phyloP scores from a whole-genome alignment of 1,140 invertebrate genomes.

The Trypoxylus dichotomus region DNA sequence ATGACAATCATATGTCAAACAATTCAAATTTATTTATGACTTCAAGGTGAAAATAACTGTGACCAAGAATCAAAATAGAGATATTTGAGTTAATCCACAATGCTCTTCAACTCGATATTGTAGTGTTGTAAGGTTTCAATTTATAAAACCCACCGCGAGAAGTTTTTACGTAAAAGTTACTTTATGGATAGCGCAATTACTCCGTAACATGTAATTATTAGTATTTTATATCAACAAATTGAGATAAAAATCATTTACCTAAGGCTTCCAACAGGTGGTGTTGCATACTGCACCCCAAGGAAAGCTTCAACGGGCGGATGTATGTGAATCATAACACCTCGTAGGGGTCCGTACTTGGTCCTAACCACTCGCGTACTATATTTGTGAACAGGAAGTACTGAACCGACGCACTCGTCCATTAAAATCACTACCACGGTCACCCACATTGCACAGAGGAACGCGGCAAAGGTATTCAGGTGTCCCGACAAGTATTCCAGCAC shows the following conservation, averaged over 20 bases:
- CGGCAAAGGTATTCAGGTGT: conserved; percentile 41
- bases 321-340: conserved; percentile 78
- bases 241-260: conserved; percentile 53
- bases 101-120: too few species aligned
- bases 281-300: conserved; percentile 91
- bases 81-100: too few species aligned
- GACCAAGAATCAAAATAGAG: too few species aligned
- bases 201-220: too few species aligned
- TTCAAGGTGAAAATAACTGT: too few species aligned
- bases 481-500: conserved; percentile 38
- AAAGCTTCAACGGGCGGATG: conserved; percentile 88
- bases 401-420: conserved; percentile 53
- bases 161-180: too few species aligned
- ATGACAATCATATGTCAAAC: too few species aligned
- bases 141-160: too few species aligned
- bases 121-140: too few species aligned
- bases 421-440: conserved; percentile 55
- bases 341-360: conserved; percentile 84
- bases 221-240: too few species aligned
- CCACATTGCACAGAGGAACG: conserved; percentile 43
- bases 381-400: conserved; percentile 62
- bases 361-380: conserved; percentile 78
- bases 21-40: too few species aligned
- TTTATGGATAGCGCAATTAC: too few species aligned
- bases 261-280: conserved; percentile 73